A percentile compares a stretch with the other conserved stretches of the same genome.
Evolutionary conservation across 2,888 invertebrate species (phyloP).

Genomic region (Dimorphilus gyrociliatus): DNA sequence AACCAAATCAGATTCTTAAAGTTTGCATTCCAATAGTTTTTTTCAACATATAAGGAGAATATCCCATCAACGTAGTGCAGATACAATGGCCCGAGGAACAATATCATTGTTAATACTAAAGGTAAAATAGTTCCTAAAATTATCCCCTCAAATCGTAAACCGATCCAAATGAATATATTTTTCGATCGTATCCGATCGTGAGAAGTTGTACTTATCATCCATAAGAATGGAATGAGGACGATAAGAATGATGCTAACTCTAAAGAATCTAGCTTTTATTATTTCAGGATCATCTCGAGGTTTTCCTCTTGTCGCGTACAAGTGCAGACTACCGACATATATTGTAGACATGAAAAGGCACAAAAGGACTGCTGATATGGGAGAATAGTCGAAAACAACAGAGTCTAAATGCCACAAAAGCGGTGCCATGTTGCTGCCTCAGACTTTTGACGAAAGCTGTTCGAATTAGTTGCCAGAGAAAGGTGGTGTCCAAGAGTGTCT

Average conservation of each 20-base stretch:
- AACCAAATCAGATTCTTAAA: constrained; percentile 63
- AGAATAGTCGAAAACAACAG: constrained; percentile 8
- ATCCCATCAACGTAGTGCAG: constrained; percentile 33
- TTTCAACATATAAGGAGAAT: constrained; percentile 43
- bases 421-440: constrained; percentile 9
- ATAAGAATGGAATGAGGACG: constrained; percentile 59
- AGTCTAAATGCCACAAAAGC: constrained; percentile 7
- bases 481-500: too few relatives aligned
- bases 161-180: constrained; percentile 42
- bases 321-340: constrained; percentile 72
- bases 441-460: too few relatives aligned
- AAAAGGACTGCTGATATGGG: constrained; percentile 38
- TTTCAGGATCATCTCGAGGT: constrained; percentile 71
- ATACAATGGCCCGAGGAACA: constrained; percentile 30
- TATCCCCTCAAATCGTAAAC: constrained; percentile 56
- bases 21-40: constrained; percentile 54
- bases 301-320: too few relatives aligned
- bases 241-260: constrained; percentile 67
- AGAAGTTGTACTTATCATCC: constrained; percentile 43
- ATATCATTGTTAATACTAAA: constrained; percentile 45
- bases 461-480: too few relatives aligned
- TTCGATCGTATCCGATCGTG: constrained; percentile 18
- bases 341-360: constrained; percentile 57
- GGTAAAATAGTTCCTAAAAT: constrained; percentile 56
- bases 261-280: constrained; percentile 68